Evolutionary conservation across 2,888 invertebrate genomes (phyloP).

Genomic region (Pycnomerus fuliginosus): DNA sequence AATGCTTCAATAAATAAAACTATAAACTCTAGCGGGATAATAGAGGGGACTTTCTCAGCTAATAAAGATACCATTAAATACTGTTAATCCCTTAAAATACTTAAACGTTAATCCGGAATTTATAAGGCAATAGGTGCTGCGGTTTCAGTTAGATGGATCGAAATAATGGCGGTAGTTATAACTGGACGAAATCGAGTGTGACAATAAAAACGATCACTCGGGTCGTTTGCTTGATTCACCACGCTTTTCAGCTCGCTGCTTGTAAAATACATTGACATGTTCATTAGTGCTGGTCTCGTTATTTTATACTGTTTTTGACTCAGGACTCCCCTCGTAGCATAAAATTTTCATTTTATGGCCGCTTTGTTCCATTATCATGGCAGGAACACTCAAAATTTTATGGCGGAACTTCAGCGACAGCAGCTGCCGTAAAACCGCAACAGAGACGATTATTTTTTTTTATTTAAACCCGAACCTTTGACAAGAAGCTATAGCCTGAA

Average conservation of each 20-base stretch:
- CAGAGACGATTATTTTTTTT: no score
- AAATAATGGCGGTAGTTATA: conserved; percentile 2
- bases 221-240: conserved; percentile 44
- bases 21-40: conserved; percentile 7
- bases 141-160: conserved; percentile 5
- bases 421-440: no score
- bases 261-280: conserved; percentile 31
- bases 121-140: conserved; percentile 10
- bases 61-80: conserved; percentile 8
- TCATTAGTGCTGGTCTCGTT: conserved; percentile 37
- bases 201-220: conserved; percentile 40
- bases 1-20: conserved; percentile 11
- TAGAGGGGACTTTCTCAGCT: conserved; percentile 1
- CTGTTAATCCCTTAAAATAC: conserved; percentile 21
- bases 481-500: no score
- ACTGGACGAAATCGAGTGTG: conserved; percentile 35
- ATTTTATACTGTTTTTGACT: conserved; percentile 36
- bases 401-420: no score
- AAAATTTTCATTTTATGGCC: conserved; percentile 34
- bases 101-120: conserved; percentile 15
- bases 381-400: conserved; percentile 10
- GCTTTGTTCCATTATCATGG: conserved; percentile 11
- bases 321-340: conserved; percentile 27
- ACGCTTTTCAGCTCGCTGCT: conserved; percentile 42
- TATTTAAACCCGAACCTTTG: no score